Evolutionary conservation across 2,797 vertebrate genomes (phyloP).

Genomic region (Bradypodion ventrale): DNA sequence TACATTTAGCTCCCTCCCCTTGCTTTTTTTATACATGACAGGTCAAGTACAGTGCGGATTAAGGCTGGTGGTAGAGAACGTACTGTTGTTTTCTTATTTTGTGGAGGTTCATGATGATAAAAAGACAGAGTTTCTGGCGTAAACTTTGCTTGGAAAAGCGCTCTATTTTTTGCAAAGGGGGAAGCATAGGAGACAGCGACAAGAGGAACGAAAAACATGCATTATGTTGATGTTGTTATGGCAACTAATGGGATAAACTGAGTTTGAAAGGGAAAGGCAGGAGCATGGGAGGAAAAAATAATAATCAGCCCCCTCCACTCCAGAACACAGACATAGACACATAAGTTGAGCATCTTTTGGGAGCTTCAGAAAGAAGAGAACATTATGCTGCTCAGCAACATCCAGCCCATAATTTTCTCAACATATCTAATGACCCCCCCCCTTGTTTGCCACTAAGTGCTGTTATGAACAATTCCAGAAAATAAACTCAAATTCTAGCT

Average conservation of each 20-base stretch:
- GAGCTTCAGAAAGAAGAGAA: conserved; percentile 13
- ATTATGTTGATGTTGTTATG: conserved; percentile 33
- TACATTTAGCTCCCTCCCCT: background rate
- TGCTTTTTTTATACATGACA: background rate
- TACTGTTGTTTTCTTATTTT: background rate
- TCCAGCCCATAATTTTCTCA: background rate
- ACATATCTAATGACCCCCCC: background rate
- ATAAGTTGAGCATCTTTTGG: conserved; percentile 25
- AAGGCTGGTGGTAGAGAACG: too few species aligned
- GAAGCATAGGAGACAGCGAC: background rate
- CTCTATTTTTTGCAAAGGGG: background rate
- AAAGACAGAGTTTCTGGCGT: rapidly evolving
- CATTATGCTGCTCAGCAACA: background rate
- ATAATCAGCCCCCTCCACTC: background rate
- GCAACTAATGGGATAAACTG: background rate
- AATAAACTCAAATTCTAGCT: conserved; percentile 37
- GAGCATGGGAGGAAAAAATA: conserved; percentile 23
- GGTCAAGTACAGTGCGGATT: background rate
- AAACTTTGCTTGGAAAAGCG: background rate
- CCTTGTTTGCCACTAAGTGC: conserved; percentile 14
- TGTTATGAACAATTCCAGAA: conserved; percentile 24
- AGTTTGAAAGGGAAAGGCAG: conserved; percentile 19
- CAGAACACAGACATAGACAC: background rate
- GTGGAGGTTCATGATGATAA: background rate
- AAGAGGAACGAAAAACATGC: background rate